Evolutionary conservation across 2,113 vertebrate genomes (phyloP), one percentile per base, ranked within the genome.

Genomic region (Sorex araneus): DNA sequence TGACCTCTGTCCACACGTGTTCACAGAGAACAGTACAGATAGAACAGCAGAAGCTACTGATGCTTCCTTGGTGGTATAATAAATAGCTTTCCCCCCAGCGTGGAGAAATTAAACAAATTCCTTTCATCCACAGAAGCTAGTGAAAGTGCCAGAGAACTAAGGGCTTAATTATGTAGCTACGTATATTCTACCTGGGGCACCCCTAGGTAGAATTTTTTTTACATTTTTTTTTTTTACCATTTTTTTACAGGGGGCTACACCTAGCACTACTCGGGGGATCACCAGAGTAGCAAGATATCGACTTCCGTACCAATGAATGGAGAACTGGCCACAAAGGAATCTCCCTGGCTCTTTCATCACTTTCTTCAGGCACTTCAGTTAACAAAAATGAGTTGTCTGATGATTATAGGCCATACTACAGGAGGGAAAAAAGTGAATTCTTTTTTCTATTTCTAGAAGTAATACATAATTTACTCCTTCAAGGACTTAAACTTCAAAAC

Each of bases 71-170:
- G 30, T 15, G 60, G 36, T 50, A 64, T 9, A 82, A 30, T 34
- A 47, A 70, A 43, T 77, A 34, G 1, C 36, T 90, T 69, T 71
- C 12, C 86, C 25, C 9, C 64, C 45, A 10, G 82, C 47, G 32
- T 7, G 27, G 27, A n/a, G 75, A 19, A 79, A 76, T 92, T 83
- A 84, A 79, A 11, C 34, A 23, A 3, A 54, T 54, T 16, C 54
- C 54, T 54, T 54, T 54, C 54, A 15, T 54, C 12, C 54, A 54
- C 18, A 15, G 54, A 54, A 16, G 54, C 54, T 54, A 81, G 10
- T 73, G 32, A 92, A 84, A 89, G 90, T 43, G 54, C 36, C 19
- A 80, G 43, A 79, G 64, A 89, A 82, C 23, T 86, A 57, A n/a
- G 1, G 28, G 15, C 87, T 83, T 85, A 76, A 54, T 73, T 81